These are phyloP conservation scores for Netelia fuscicornis DNA, from an alignment of 2,888 invertebrate genomes.

Conservation along the genomic window DNA sequence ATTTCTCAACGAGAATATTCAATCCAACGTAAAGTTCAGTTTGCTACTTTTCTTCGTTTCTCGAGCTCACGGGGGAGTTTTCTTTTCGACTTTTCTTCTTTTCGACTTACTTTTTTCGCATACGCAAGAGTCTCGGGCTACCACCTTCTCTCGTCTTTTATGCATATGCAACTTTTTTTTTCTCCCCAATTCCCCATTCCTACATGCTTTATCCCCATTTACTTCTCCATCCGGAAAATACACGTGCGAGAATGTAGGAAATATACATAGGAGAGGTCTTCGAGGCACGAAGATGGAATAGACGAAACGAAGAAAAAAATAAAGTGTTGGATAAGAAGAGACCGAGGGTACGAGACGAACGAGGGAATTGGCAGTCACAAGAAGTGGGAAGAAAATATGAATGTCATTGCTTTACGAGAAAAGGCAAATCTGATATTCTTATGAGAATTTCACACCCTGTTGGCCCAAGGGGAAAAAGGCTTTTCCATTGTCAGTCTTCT, in stretches of 20 bases:
- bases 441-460: conserved; percentile 42
- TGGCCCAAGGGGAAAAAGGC: conserved; percentile 39
- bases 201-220: conserved; percentile 30
- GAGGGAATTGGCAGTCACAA: conserved; percentile 27
- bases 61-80: conserved; percentile 35
- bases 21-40: conserved; percentile 40
- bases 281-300: not conserved
- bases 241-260: conserved; percentile 27
- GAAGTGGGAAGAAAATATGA: conserved; percentile 25
- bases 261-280: conserved; percentile 18
- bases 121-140: not conserved
- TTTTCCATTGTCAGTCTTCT: conserved; percentile 66
- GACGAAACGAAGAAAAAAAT: not conserved
- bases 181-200: not conserved
- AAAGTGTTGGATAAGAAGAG: conserved; percentile 35
- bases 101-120: not conserved
- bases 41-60: not conserved
- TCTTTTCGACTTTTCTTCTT: conserved; percentile 33
- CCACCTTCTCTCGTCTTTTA: not conserved
- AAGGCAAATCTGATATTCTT: conserved; percentile 55
- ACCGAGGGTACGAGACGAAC: conserved; percentile 36
- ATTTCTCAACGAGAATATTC: conserved; percentile 41
- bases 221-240: not conserved
- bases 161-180: conserved; percentile 19
- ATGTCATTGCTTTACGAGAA: conserved; percentile 40